Evolutionary conservation across 2,113 vertebrate genomes (phyloP).

Genomic region (Enhydra lutris): DNA sequence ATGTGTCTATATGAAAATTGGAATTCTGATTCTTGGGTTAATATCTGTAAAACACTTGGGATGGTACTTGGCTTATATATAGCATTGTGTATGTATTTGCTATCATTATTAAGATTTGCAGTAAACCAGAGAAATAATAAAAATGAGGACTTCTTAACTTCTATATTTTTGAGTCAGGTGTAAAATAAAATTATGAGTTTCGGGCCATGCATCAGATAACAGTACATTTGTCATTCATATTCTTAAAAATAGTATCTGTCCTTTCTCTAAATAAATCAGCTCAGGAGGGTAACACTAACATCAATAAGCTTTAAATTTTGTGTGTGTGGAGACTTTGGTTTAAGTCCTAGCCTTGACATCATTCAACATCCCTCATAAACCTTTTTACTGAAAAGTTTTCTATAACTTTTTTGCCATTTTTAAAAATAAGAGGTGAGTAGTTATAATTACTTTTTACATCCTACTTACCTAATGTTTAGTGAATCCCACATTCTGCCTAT

Average conservation of each 20-base stretch:
- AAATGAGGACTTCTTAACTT: constrained; percentile 32
- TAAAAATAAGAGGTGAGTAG: not conserved
- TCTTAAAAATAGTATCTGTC: constrained; percentile 6
- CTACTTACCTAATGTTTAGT: constrained; percentile 10
- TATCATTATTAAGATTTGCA: not conserved
- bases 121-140: not conserved
- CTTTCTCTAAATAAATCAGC: not conserved
- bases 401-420: not conserved
- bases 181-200: constrained; percentile 41
- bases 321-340: not conserved
- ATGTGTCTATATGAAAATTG: not conserved
- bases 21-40: not conserved
- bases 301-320: not conserved
- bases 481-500: not conserved
- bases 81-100: not conserved
- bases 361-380: constrained; percentile 9
- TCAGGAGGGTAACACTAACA: not conserved
- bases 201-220: not conserved
- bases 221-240: constrained; percentile 1
- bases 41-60: constrained; percentile 20
- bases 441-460: constrained; percentile 7
- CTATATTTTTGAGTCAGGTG: not conserved
- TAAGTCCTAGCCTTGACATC: constrained; percentile 17
- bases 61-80: not conserved
- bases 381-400: not conserved